Conservation (phyloP, 2,797 vertebrate genomes). For the Anas flavirostris region DNA sequence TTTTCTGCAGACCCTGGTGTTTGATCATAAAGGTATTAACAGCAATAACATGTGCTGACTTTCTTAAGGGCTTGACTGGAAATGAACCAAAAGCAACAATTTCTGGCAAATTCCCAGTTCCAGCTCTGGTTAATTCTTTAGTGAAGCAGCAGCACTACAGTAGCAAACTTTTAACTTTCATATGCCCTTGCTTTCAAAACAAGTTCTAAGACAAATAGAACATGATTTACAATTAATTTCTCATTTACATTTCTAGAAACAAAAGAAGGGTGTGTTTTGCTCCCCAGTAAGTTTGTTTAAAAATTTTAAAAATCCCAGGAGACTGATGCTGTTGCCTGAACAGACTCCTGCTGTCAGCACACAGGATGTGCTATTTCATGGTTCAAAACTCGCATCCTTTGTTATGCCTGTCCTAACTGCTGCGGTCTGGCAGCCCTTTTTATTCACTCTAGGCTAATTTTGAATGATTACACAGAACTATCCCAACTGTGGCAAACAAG, state of each 20-base stretch:
- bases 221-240: background rate
- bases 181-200: constrained; percentile 8
- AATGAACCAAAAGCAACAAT: constrained; percentile 47
- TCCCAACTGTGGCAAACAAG: constrained; percentile 34
- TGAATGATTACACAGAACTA: background rate
- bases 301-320: background rate
- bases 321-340: background rate
- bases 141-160: background rate
- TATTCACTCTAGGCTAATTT: constrained; percentile 37
- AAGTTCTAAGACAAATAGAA: constrained; percentile 21
- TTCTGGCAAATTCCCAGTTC: constrained; percentile 38
- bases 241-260: constrained; percentile 9
- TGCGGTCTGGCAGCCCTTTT: background rate
- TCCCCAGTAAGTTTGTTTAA: background rate
- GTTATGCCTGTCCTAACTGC: background rate
- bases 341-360: background rate
- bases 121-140: constrained; percentile 14
- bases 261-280: background rate
- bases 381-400: constrained; percentile 10
- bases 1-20: background rate
- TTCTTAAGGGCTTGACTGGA: constrained; percentile 49
- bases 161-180: constrained; percentile 28
- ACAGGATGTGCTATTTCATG: background rate
- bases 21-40: constrained; percentile 45
- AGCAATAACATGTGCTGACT: constrained; percentile 18